Conservation (phyloP, 2,888 invertebrate species). For the Perithous albicinctus region DNA sequence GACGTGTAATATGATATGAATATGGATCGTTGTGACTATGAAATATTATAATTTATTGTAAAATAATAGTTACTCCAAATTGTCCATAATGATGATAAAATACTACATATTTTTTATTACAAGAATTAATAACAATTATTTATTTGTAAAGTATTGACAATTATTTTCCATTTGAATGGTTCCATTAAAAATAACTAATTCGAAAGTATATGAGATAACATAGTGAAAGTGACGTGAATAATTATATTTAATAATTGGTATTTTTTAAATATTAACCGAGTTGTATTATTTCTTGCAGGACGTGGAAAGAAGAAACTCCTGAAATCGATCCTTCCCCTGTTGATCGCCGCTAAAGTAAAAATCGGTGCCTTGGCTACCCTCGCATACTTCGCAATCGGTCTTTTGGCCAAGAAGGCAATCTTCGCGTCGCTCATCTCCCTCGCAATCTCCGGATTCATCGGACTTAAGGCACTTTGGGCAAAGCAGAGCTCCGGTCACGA, state of each 20-base stretch:
- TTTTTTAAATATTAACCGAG: neutral
- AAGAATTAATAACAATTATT: no score
- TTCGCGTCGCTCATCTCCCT: slow-evolving; percentile 87
- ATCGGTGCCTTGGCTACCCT: slow-evolving; percentile 86
- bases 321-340: slow-evolving; percentile 86
- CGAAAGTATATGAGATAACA: neutral
- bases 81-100: no score
- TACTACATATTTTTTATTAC: no score
- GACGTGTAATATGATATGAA: no score
- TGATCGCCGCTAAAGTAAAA: slow-evolving; percentile 87
- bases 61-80: no score
- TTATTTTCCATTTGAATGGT: no score
- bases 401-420: slow-evolving; percentile 89
- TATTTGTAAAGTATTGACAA: no score
- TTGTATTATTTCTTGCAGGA: slow-evolving; percentile 78
- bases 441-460: slow-evolving; percentile 86
- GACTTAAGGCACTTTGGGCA: slow-evolving; percentile 81
- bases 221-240: neutral
- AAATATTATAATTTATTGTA: no score
- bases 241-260: neutral
- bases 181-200: no score
- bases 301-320: slow-evolving; percentile 87
- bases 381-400: slow-evolving; percentile 86
- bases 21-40: no score
- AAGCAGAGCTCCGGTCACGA: slow-evolving; percentile 79